phyloP scores from a whole-genome alignment of 2,888 invertebrate genomes.

The Buathra laborator region DNA sequence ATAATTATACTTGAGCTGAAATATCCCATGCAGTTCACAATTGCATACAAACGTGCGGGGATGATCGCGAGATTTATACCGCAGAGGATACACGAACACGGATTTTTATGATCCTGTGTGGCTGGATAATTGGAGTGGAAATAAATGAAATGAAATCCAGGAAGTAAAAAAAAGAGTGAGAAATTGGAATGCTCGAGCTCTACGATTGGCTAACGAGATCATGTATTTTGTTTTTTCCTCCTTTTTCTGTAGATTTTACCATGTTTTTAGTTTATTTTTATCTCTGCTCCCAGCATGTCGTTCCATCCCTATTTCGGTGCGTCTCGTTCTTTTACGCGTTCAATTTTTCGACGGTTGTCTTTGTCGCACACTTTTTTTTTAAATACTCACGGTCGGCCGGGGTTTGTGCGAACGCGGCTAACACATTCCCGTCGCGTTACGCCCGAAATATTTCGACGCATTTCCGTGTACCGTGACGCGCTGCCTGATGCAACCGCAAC shows the following conservation, averaged over 20 bases:
- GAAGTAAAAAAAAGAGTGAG: neutral
- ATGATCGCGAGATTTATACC: neutral
- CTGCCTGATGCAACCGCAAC: constrained; percentile 37
- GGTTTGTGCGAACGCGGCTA: constrained; percentile 6
- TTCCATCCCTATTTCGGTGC: neutral
- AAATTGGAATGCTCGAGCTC: neutral
- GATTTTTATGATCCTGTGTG: neutral
- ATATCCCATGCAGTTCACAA: neutral
- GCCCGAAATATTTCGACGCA: constrained; percentile 62
- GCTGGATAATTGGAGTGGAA: constrained; percentile 2
- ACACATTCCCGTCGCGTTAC: constrained; percentile 52
- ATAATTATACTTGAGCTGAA: neutral
- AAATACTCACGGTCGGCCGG: constrained; percentile 28
- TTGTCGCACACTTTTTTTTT: constrained; percentile 17
- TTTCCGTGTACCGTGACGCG: constrained; percentile 50
- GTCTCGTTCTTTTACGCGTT: neutral
- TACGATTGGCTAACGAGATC: constrained; percentile 29
- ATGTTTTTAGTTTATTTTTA: constrained; percentile 2
- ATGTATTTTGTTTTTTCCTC: neutral
- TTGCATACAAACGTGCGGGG: neutral
- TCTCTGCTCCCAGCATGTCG: neutral
- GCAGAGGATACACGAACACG: neutral
- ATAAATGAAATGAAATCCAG: constrained; percentile 3
- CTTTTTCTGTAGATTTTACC: neutral
- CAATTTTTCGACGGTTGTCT: neutral